phyloP scores from a whole-genome alignment of 2,797 vertebrate genomes.

The Mus spretus region DNA sequence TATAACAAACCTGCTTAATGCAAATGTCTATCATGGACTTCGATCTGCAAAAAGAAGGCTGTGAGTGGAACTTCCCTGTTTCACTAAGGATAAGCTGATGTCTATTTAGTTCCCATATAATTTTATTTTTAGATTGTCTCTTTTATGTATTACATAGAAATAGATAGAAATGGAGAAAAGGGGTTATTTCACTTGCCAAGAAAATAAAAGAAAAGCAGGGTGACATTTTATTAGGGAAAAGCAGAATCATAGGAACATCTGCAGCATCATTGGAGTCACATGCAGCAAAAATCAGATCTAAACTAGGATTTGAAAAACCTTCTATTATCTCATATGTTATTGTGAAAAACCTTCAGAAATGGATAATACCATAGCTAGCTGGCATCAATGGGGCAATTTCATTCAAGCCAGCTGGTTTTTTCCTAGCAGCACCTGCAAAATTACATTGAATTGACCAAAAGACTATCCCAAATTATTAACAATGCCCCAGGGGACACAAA shows the following conservation, averaged over 20 bases:
- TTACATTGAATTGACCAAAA: constrained; percentile 75
- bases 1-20: not conserved
- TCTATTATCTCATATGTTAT: constrained; percentile 76
- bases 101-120: not conserved
- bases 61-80: not conserved
- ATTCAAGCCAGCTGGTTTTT: constrained; percentile 79
- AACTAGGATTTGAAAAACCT: constrained; percentile 72
- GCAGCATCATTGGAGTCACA: constrained; percentile 65
- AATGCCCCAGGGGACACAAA: constrained; percentile 37
- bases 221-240: not conserved
- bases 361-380: constrained; percentile 72
- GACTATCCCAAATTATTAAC: constrained; percentile 62
- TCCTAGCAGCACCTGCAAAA: constrained; percentile 75
- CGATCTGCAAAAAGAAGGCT: not conserved
- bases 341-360: constrained; percentile 72
- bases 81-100: not conserved
- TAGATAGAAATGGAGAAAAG: not conserved
- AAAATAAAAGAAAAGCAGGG: constrained; percentile 1
- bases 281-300: constrained; percentile 66
- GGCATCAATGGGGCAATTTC: constrained; percentile 70
- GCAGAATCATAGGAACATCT: constrained; percentile 62
- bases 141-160: not conserved
- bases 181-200: not conserved
- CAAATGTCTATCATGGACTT: not conserved
- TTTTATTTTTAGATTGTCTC: not conserved